phyloP scores from a whole-genome alignment of 2,113 vertebrate species.

The Pterocles burchelli region DNA sequence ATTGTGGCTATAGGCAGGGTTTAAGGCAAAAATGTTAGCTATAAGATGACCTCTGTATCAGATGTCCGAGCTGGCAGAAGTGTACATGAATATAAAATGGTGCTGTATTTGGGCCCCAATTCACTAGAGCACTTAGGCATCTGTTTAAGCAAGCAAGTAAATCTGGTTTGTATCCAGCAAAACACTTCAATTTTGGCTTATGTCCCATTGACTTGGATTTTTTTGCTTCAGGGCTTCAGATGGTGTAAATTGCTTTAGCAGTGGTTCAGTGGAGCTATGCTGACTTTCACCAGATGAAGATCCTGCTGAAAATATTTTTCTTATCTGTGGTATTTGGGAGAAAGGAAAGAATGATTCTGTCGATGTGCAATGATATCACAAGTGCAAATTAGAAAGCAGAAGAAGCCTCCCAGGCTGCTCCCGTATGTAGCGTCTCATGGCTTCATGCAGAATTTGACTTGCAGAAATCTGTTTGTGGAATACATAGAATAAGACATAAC shows the following conservation, averaged over 20 bases:
- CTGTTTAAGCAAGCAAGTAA: conserved; percentile 36
- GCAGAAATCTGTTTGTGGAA: not conserved
- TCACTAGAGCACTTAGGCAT: conserved; percentile 18
- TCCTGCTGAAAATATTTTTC: not conserved
- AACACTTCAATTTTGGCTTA: conserved; percentile 25
- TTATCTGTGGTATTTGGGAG: not conserved
- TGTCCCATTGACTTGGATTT: not conserved
- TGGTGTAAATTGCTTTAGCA: conserved; percentile 8
- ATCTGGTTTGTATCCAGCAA: conserved; percentile 34
- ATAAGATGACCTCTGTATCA: conserved; percentile 41
- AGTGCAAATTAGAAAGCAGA: not conserved
- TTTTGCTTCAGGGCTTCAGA: not conserved
- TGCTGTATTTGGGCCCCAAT: not conserved
- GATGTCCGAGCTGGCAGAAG: conserved; percentile 35
- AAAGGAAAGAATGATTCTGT: not conserved
- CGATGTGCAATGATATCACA: not conserved
- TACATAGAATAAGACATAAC: not conserved
- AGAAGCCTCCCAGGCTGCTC: not conserved
- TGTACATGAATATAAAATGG: conserved; percentile 29
- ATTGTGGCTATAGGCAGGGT: not conserved
- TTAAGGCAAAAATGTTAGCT: conserved; percentile 47
- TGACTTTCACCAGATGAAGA: not conserved
- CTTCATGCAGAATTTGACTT: not conserved
- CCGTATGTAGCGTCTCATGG: not conserved
- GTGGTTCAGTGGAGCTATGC: not conserved